Evolutionary conservation across 2,888 invertebrate genomes (phyloP), one percentile per base, ranked within the genome.

Genomic region (Phragmatobia fuliginosa): DNA sequence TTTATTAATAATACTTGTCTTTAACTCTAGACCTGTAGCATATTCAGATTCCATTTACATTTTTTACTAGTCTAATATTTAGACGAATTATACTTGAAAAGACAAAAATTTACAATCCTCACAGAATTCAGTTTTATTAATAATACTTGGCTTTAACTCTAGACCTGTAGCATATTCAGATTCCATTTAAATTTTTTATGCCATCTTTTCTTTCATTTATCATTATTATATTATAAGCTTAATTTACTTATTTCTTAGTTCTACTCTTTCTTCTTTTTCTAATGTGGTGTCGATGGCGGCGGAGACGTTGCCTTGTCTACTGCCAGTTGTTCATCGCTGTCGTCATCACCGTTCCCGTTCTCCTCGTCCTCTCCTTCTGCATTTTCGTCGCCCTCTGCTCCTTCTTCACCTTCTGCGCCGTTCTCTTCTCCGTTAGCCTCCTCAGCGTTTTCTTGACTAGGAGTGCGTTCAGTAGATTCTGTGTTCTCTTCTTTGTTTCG

Each of bases 261-360:
- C 7, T 38, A 11, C 14, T 25, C 28, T 16, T 56, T 0, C 28
- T 25, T 28, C 25, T 14, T 28, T 25, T 10, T 31, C 66, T 79
- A 86, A 38, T 88, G 85, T 28, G 87, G 83, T 6, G 88, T 84
- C 0, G 80, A 84, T 2, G 94, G 94, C 25, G 94, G 95, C 3
- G 96, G 96, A 0, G 96, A 96, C 0, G 96, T 96, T 0, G 96
- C 95, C 79, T 96, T 96, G 75, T 96, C 96, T 10, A 85, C 85
- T 0, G 79, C 87, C 45, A 81, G 89, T 70, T 80, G 88, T 49
- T 79, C 88, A 8, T 82, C 89, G 38, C 77, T 87, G 14, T 80
- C 88, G 11, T 76, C 87, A 0, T 82, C 86, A 0, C 75, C 88
- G 0, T 86, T 90, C 8, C 85, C 89, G 7, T 85, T 88, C 5